A percentile compares a stretch with the other conserved stretches of the same genome.
phyloP scores from a whole-genome alignment of 2,888 invertebrate genomes.

The Drosophila siamana region DNA sequence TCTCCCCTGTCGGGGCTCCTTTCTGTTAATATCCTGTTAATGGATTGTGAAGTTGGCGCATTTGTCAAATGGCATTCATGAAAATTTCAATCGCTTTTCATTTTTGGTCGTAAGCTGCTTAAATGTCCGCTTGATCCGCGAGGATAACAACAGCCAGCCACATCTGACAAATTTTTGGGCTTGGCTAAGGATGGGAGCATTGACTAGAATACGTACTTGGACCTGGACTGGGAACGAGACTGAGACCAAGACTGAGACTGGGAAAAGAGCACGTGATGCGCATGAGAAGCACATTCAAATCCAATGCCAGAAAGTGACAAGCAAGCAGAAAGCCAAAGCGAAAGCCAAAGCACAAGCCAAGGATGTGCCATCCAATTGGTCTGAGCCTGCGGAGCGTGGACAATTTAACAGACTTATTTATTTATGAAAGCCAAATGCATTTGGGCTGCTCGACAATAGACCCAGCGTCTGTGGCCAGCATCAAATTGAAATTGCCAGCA shows the following conservation, averaged over 20 bases:
- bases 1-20: not conserved
- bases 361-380: conserved; percentile 8
- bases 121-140: conserved; percentile 69
- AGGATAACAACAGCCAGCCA: conserved; percentile 43
- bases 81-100: conserved; percentile 71
- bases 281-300: conserved; percentile 74
- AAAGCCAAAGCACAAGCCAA: conserved; percentile 17
- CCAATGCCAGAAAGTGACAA: conserved; percentile 62
- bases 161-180: conserved; percentile 11
- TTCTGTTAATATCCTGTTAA: conserved; percentile 5
- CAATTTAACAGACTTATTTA: conserved; percentile 77
- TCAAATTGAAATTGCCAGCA: conserved; percentile 60
- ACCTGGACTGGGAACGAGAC: not conserved
- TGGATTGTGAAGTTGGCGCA: conserved; percentile 18
- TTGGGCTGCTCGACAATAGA: conserved; percentile 57
- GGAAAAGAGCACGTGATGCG: conserved; percentile 62
- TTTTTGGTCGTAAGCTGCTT: conserved; percentile 72
- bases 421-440: conserved; percentile 73
- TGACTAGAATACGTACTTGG: conserved; percentile 1
- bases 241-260: conserved; percentile 1
- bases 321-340: conserved; percentile 37
- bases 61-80: conserved; percentile 42
- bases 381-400: conserved; percentile 46
- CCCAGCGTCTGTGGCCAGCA: conserved; percentile 52
- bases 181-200: conserved; percentile 18